These are phyloP conservation scores for Hippocampus abdominalis DNA, from an alignment of 2,113 vertebrate species.

Conservation along the genomic window DNA sequence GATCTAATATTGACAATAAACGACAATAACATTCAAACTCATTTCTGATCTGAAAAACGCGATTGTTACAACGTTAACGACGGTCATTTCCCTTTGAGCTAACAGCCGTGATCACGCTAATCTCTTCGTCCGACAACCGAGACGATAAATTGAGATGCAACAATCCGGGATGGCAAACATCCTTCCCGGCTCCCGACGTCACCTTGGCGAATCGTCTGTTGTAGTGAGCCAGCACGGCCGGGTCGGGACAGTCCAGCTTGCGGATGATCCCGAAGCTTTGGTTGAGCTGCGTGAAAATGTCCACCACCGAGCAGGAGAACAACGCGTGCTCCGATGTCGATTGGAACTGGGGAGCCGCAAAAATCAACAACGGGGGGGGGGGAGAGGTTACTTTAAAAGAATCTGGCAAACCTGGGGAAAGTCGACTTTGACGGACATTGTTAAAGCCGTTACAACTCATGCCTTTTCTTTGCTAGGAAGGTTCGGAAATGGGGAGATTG, in stretches of 20 bases:
- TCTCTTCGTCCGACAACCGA: no score
- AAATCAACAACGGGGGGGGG: background rate
- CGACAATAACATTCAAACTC: no score
- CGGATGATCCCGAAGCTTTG: conserved; percentile 98
- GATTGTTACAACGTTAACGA: no score
- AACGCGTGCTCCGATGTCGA: conserved; percentile 94
- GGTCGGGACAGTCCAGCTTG: conserved; percentile 93
- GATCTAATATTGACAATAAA: no score
- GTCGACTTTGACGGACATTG: no score
- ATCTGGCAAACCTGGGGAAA: no score
- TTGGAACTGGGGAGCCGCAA: conserved; percentile 80
- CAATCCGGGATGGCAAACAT: no score
- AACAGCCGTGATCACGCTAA: no score
- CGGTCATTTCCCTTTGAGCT: no score
- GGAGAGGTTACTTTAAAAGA: background rate
- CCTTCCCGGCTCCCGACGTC: background rate
- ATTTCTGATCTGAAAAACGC: no score
- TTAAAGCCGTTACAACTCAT: no score
- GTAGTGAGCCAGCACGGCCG: conserved; percentile 82
- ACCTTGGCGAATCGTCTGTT: conserved; percentile 94
- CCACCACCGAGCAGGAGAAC: conserved; percentile 97
- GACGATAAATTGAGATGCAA: no score
- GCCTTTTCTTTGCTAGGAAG: background rate
- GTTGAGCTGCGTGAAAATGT: conserved; percentile 98
- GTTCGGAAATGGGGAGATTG: background rate